Conservation (phyloP, 2,888 invertebrate genomes). For the Lottia gigantea region DNA sequence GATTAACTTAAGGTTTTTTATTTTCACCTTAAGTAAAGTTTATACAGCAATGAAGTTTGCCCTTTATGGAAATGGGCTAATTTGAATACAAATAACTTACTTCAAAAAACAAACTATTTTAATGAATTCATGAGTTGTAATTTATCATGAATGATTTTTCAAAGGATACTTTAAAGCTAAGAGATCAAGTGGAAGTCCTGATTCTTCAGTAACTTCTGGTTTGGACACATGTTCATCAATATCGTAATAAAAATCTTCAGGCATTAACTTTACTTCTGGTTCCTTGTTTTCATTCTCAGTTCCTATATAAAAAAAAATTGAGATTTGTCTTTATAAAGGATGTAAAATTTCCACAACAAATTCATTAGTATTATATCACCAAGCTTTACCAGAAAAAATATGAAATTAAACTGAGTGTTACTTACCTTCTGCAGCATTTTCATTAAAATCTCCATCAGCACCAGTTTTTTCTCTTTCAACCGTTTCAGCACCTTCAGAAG, state of each 20-base stretch:
- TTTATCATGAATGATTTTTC: neutral
- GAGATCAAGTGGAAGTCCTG: conserved; percentile 61
- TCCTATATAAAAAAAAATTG: neutral
- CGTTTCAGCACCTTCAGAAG: neutral
- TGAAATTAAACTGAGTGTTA: no score
- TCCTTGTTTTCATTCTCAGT: conserved; percentile 17
- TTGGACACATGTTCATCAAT: conserved; percentile 56
- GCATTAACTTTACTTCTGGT: conserved; percentile 49
- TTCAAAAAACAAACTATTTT: no score
- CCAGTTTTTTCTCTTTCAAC: neutral
- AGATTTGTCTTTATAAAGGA: no score
- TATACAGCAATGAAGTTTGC: no score
- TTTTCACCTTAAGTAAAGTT: no score
- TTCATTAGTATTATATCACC: no score
- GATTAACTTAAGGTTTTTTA: no score
- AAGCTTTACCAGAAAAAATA: no score
- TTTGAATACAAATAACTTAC: no score
- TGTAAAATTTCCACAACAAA: no score
- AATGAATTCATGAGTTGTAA: neutral
- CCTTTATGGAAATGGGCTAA: no score
- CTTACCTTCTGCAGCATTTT: neutral
- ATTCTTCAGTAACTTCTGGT: conserved; percentile 57
- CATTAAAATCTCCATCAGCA: neutral
- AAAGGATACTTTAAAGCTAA: conserved; percentile 61
- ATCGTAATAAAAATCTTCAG: conserved; percentile 65